Conservation (phyloP, 2,797 vertebrate species). For the Erithacus rubecula region DNA sequence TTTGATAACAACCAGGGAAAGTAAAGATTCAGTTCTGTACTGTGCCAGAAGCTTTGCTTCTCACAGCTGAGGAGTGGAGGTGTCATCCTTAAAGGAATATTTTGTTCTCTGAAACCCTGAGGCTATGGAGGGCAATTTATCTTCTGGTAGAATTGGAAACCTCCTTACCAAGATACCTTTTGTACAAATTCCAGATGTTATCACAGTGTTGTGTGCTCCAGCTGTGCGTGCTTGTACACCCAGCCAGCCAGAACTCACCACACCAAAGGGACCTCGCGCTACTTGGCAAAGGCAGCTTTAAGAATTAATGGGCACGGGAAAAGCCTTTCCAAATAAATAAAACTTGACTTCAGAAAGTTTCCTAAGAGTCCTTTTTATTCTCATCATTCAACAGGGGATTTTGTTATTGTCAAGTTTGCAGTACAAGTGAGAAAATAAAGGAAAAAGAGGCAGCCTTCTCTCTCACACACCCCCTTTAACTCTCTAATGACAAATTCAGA, state of each 20-base stretch:
- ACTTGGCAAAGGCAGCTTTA: background rate
- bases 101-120: background rate
- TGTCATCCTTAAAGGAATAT: background rate
- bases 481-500: background rate
- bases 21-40: background rate
- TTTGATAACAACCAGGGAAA: background rate
- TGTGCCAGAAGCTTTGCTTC: conserved; percentile 6
- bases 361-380: background rate
- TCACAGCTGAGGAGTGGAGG: background rate
- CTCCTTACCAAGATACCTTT: background rate
- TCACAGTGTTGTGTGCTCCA: background rate
- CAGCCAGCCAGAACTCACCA: background rate
- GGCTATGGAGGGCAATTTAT: background rate
- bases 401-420: background rate
- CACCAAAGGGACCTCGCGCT: background rate
- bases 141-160: background rate
- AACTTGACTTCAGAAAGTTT: background rate
- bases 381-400: background rate
- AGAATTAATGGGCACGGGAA: background rate
- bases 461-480: background rate
- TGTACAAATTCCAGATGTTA: conserved; percentile 22
- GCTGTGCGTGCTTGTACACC: background rate
- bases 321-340: background rate
- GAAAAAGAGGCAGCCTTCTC: background rate
- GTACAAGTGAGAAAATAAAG: background rate